Conservation (phyloP, 2,888 invertebrate species). For the Xylocampa areola region DNA sequence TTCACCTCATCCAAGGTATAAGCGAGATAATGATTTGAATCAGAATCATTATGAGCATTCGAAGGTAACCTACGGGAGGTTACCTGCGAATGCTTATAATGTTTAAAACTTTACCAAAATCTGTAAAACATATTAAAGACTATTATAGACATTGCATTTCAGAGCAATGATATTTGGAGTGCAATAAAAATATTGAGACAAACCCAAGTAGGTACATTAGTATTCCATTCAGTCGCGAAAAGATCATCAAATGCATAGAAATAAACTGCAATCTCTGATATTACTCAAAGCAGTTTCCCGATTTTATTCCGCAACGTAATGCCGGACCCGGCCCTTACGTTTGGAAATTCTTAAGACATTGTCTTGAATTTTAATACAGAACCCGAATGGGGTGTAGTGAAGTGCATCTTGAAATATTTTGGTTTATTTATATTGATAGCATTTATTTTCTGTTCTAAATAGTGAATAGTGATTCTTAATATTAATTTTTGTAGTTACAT, state of each 20-base stretch:
- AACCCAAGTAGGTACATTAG: slow-evolving; percentile 9
- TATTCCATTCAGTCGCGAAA: slow-evolving; percentile 28
- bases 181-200: slow-evolving; percentile 6
- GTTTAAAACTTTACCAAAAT: too few relatives aligned
- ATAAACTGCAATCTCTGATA: slow-evolving; percentile 38
- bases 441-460: slow-evolving; percentile 13
- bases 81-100: too few relatives aligned
- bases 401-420: slow-evolving; percentile 29
- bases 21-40: too few relatives aligned
- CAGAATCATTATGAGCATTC: too few relatives aligned
- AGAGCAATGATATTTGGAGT: too few relatives aligned
- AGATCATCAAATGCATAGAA: slow-evolving; percentile 30
- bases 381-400: slow-evolving; percentile 4
- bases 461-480: too few relatives aligned
- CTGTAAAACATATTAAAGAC: slow-evolving; percentile 11
- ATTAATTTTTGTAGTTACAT: too few relatives aligned
- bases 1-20: too few relatives aligned
- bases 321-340: slow-evolving; percentile 16
- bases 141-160: slow-evolving; percentile 13
- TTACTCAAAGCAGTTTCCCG: slow-evolving; percentile 28
- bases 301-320: slow-evolving; percentile 39
- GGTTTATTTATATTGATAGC: slow-evolving; percentile 19
- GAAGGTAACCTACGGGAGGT: too few relatives aligned
- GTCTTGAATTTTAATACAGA: slow-evolving; percentile 50
- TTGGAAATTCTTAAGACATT: slow-evolving; percentile 35